Percentiles rank a stretch among this genome's conserved stretches.
Conservation (phyloP, 35 echinoderm and acorn worm genomes). For the Lytechinus variegatus region DNA sequence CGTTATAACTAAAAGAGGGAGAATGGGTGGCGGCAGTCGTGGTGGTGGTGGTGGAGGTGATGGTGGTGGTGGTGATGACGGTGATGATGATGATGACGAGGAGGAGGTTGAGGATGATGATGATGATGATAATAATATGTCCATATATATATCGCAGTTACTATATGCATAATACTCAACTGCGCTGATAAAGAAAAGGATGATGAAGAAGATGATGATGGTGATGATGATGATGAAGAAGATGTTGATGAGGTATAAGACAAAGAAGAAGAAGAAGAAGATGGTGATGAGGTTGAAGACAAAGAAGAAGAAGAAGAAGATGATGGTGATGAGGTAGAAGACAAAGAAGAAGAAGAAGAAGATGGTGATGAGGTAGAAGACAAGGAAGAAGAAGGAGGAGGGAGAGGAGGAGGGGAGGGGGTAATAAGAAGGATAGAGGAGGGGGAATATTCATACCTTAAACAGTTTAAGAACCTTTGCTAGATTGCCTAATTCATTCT, state of each 20-base stretch:
- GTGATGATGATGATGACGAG: too few relatives aligned
- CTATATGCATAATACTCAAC: neutral
- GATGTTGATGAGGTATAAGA: neutral
- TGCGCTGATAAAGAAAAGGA: neutral
- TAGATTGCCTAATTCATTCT: constrained; percentile 74
- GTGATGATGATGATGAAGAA: neutral
- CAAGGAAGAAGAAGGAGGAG: neutral
- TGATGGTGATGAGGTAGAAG: neutral
- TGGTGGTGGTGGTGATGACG: too few relatives aligned
- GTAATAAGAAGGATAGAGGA: neutral
- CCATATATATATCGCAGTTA: too few relatives aligned
- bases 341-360: constrained; percentile 5
- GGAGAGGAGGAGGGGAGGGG: neutral
- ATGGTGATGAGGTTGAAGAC: neutral
- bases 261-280: neutral
- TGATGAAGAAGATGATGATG: neutral
- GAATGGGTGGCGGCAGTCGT: too few relatives aligned
- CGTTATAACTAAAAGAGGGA: too few relatives aligned
- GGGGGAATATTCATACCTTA: constrained; percentile 59
- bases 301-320: neutral
- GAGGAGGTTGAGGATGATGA: too few relatives aligned
- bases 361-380: neutral
- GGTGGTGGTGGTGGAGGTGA: too few relatives aligned
- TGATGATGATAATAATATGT: too few relatives aligned
- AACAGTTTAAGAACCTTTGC: constrained; percentile 66